Conservation (phyloP, 1,140 invertebrate genomes). For the Trachelipus rathkii region DNA sequence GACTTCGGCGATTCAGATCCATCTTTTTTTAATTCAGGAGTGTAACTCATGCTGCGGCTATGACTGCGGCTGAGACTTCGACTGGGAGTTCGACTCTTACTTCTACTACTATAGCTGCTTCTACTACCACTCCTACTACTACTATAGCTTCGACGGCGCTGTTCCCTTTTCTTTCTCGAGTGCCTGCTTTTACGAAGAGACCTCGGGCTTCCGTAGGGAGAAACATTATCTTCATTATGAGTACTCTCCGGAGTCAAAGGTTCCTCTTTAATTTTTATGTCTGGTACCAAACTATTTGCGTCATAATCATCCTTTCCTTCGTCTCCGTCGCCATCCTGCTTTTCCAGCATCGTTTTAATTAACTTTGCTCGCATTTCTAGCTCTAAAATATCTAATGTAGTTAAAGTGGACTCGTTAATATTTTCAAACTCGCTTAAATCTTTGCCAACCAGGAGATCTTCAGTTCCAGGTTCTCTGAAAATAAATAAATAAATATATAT, state of each 20-base stretch:
- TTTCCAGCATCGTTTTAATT: conserved; percentile 28
- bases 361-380: conserved; percentile 28
- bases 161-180: not conserved
- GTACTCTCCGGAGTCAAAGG: not conserved
- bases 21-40: not conserved
- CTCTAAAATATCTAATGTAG: conserved; percentile 26
- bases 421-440: not conserved
- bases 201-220: not conserved
- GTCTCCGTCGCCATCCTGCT: conserved; percentile 1
- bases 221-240: not conserved
- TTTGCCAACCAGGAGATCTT: not conserved
- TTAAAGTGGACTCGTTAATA: not conserved
- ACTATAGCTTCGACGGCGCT: conserved; percentile 1
- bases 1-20: not conserved
- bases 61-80: not conserved
- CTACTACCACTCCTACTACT: not conserved
- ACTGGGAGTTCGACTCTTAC: not conserved
- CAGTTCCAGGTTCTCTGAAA: not conserved
- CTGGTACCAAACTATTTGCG: not conserved
- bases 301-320: not conserved
- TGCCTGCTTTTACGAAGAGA: not conserved
- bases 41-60: not conserved
- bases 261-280: not conserved
- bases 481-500: not conserved
- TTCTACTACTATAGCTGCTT: not conserved